Base-by-base conservation (phyloP, 2,888 invertebrate genomes). In the Dryococelus australis region DNA sequence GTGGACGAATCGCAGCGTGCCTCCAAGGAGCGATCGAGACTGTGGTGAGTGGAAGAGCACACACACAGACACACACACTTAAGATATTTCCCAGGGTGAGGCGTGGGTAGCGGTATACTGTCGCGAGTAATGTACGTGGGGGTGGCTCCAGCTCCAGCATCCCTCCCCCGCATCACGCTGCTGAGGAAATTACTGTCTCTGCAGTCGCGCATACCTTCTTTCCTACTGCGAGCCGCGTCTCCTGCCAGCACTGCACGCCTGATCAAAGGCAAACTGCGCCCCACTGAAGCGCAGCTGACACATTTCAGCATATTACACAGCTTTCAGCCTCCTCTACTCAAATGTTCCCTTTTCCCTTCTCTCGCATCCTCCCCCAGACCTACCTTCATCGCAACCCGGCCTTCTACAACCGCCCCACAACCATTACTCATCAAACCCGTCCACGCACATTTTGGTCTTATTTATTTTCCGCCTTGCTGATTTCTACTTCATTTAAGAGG, bases 151-250 rank as follows among this genome's bases (percentile, higher is more conserved):
- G 10, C 65, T 65, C 20, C 24, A 13, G 65, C 65, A 9, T 13
- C 20, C 65, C 16, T 20, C 65, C 65, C 65, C 65, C 65, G 10
- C 65, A 5, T 65, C 16, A 5, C 16, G 8, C 65, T 65, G 10
- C 65, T 65, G 65, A 65, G 65, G 65, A 65, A 65, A 65, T 65
- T 65, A 65, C 65, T 65, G 65, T 65, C 65, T 65, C 65, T 65
- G 65, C 24, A 51, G 35, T 35, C 47, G 65, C 65, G 65, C 51
- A 2, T 8, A 8, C 65, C 65, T 24, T 24, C n/a, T 0, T 65
- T 65, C 65, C 65, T 65, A 3, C 65, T n/a, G 20, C 65, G 65
- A 10, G 8, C 65, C 65, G 8, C 65, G 24, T 8, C 65, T 65
- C 65, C n/a, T n/a, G 10, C 20, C 65, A 24, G 10, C 20, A 12